Evolutionary conservation across 2,797 vertebrate genomes (phyloP), one percentile per base, ranked within the genome.

Genomic region (Enteromius radiatus): DNA sequence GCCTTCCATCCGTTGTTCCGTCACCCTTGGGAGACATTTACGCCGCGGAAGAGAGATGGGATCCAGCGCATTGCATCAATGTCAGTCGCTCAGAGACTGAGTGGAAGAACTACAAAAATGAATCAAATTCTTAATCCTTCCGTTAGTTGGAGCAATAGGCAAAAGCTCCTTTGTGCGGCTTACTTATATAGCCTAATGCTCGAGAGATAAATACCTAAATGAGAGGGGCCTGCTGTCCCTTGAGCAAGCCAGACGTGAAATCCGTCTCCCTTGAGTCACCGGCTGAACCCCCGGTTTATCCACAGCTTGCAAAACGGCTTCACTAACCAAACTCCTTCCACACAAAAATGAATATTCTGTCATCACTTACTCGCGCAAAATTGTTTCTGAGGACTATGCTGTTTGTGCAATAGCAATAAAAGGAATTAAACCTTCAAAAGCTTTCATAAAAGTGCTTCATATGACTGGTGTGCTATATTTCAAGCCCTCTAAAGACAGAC

Each of bases 91-190:
- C 81, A 86, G 89, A 88, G 87, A 84, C 86, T 68, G 87, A 87
- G 85, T 81, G 88, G 90, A 89, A 91, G 90, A 93, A 92, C 89
- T 86, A 88, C 86, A 82, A 85, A 87, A 90, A 89, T 88, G 87
- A 93, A 91, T 92, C 89, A 91, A 92, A 92, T 89, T 87, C 87
- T 10, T 92, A 92, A 94, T 93, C 90, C 89, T 87, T 80, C 88
- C 86, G 86, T 89, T 90, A 87, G 87, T 88, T 89, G 84, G 88
- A 85, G 86, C 63, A 87, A 90, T 87, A 87, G 84, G 81, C 71
- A 74, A 88, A 87, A 78, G 76, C 77, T 63, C 26, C 61, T 76
- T 64, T 77, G 59, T 84, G 86, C 84, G 88, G 76, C 86, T 90
- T 88, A 88, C 85, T 90, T 88, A 88, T 85, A 80, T 76, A 38